Conservation (phyloP, 2,113 vertebrate species). For the Cyanoderma ruficeps region DNA sequence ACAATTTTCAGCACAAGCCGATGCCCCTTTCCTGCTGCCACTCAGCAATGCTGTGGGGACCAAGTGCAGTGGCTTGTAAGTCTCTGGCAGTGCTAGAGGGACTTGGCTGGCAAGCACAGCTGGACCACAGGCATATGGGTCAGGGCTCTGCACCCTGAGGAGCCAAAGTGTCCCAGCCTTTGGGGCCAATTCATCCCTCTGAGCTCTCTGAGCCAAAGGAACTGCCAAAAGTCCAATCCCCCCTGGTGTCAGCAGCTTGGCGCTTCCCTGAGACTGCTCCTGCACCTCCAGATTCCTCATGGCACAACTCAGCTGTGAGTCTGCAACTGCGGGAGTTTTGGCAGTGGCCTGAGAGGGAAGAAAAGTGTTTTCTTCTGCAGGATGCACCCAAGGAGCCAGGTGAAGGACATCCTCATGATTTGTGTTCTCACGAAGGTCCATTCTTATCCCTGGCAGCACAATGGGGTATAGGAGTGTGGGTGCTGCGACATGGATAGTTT, state of each 20-base stretch:
- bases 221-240: neutral
- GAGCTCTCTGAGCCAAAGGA: neutral
- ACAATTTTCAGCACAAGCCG: fast-evolving
- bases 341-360: neutral
- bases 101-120: neutral
- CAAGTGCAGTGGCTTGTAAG: neutral
- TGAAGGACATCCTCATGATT: neutral
- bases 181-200: fast-evolving
- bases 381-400: neutral
- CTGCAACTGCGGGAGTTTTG: neutral
- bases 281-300: neutral
- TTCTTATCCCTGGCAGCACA: neutral
- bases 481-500: neutral
- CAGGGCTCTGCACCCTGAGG: neutral
- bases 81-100: neutral
- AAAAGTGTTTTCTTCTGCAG: neutral
- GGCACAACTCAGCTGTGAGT: neutral
- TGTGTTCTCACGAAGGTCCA: neutral
- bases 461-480: fast-evolving
- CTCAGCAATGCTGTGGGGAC: fast-evolving
- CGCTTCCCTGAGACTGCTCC: neutral
- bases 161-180: neutral
- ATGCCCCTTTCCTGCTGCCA: fast-evolving
- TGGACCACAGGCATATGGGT: fast-evolving
- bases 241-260: fast-evolving